phyloP scores from a whole-genome alignment of 2,797 vertebrate species.

The Fistularia tabacaria region DNA sequence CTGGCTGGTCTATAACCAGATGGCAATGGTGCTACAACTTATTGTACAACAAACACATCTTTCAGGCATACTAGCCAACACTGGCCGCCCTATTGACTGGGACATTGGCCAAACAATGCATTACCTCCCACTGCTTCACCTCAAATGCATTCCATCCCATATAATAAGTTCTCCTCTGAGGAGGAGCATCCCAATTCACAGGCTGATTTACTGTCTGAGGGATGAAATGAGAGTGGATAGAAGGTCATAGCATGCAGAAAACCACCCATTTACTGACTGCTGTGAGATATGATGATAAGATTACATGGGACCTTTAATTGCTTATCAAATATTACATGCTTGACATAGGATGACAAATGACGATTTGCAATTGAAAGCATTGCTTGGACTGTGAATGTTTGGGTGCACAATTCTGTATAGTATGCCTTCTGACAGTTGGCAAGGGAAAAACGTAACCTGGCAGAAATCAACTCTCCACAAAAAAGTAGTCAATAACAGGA shows the following conservation, averaged over 20 bases:
- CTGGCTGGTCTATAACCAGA: conserved; percentile 76
- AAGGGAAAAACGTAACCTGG: conserved; percentile 63
- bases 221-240: conserved; percentile 35
- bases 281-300: conserved; percentile 10
- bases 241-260: conserved; percentile 29
- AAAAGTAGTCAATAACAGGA: conserved; percentile 90
- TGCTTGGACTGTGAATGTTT: conserved; percentile 40
- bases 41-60: conserved; percentile 77
- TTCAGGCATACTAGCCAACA: conserved; percentile 59
- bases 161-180: conserved; percentile 49
- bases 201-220: conserved; percentile 58
- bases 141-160: conserved; percentile 51
- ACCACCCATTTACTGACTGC: conserved; percentile 17
- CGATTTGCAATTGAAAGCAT: conserved; percentile 52
- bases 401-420: conserved; percentile 51
- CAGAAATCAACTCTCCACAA: conserved; percentile 74
- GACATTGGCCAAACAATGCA: conserved; percentile 63
- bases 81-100: conserved; percentile 55
- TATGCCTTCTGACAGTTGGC: conserved; percentile 70
- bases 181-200: conserved; percentile 53
- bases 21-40: conserved; percentile 69
- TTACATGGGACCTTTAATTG: conserved; percentile 36
- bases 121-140: conserved; percentile 66
- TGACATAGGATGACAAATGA: conserved; percentile 53
- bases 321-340: conserved; percentile 55